Evolutionary conservation across 2,113 vertebrate species (phyloP).

Genomic region (Melanerpes aurifrons): DNA sequence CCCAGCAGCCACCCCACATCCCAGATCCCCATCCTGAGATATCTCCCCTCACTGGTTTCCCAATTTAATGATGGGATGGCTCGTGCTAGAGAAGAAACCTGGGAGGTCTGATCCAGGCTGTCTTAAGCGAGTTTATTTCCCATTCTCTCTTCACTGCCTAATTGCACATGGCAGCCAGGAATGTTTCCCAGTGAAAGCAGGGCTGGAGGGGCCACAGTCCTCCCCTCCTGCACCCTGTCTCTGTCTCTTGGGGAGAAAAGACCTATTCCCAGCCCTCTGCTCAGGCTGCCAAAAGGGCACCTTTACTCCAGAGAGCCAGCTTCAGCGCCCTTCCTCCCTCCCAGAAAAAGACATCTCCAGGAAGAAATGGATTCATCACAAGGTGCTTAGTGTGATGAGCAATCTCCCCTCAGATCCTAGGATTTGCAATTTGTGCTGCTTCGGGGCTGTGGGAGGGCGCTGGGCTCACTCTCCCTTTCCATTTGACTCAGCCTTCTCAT

Average conservation of each 20-base stretch:
- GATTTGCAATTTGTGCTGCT: constrained; percentile 43
- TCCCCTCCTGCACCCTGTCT: background rate
- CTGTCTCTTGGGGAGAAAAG: background rate
- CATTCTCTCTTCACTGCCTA: background rate
- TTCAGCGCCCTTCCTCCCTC: background rate
- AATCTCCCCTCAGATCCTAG: constrained; percentile 32
- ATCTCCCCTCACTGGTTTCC: background rate
- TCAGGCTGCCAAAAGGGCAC: background rate
- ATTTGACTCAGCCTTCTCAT: constrained; percentile 70
- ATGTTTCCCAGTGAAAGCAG: rapidly evolving
- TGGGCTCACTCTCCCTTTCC: constrained; percentile 62
- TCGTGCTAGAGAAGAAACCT: background rate
- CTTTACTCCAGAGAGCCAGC: background rate
- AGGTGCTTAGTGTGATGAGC: constrained; percentile 29
- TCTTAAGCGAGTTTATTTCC: background rate
- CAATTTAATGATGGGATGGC: background rate
- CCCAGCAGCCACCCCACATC: background rate
- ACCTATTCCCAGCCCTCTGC: background rate
- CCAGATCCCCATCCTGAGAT: background rate
- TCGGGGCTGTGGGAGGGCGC: constrained; percentile 39
- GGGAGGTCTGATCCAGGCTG: background rate
- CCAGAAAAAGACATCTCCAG: background rate
- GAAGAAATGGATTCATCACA: constrained; percentile 57
- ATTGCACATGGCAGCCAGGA: background rate
- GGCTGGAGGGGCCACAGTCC: background rate